These are phyloP conservation scores for Plotosus lineatus DNA, from an alignment of 2,113 vertebrate genomes.

Conservation along the genomic window DNA sequence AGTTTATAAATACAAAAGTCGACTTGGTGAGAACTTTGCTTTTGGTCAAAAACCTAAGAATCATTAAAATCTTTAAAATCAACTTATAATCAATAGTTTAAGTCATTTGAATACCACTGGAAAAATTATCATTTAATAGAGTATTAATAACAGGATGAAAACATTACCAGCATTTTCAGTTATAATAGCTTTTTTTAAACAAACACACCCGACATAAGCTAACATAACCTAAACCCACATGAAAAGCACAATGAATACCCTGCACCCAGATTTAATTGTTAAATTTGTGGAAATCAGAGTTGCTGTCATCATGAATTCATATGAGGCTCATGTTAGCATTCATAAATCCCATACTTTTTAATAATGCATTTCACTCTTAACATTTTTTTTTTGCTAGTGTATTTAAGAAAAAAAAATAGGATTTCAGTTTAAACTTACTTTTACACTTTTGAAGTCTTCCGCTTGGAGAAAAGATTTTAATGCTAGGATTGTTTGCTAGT, in stretches of 20 bases:
- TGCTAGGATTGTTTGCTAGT: constrained; percentile 45
- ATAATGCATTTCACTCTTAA: neutral
- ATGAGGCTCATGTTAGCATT: neutral
- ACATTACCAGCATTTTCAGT: neutral
- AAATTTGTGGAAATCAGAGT: neutral
- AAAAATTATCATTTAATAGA: neutral
- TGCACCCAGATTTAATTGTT: neutral
- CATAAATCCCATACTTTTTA: neutral
- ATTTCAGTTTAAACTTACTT: neutral
- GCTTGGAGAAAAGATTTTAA: constrained; percentile 16
- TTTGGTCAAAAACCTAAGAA: neutral
- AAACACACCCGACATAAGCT: neutral
- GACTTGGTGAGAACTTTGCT: neutral
- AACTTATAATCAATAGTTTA: neutral
- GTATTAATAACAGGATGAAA: neutral
- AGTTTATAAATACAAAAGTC: neutral
- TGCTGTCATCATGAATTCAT: neutral
- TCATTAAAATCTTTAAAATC: neutral
- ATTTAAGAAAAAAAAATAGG: neutral
- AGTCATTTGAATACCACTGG: neutral
- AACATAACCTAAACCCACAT: neutral
- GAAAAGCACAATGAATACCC: too few relatives aligned
- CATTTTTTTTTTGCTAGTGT: neutral
- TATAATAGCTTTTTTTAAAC: neutral
- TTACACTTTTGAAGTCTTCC: neutral